Conservation (phyloP, 2,797 vertebrate genomes). For the Lepilemur septentrionalis region DNA sequence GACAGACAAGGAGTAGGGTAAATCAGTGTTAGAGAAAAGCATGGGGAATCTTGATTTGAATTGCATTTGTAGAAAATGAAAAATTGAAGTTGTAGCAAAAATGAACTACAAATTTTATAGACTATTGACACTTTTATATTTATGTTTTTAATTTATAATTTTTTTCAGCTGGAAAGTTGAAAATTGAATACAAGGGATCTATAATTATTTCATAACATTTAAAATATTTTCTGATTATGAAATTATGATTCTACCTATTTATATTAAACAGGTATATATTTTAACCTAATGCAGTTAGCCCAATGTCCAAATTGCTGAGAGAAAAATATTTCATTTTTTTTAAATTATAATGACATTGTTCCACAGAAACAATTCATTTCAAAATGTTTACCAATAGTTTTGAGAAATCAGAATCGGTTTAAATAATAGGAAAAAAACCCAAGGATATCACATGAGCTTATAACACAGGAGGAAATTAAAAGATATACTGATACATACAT, state of each 20-base stretch:
- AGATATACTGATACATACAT: neutral
- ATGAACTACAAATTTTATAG: neutral
- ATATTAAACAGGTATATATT: neutral
- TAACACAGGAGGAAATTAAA: neutral
- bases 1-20: neutral
- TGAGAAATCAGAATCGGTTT: neutral
- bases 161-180: neutral
- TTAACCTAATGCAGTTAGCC: neutral
- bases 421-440: neutral
- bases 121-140: neutral
- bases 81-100: neutral
- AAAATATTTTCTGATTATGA: conserved; percentile 2
- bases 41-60: neutral
- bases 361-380: neutral
- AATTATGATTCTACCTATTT: conserved; percentile 10
- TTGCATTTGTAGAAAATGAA: neutral
- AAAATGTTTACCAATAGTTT: neutral
- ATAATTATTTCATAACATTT: neutral
- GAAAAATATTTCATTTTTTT: neutral
- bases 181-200: neutral
- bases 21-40: neutral
- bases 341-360: neutral
- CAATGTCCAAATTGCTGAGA: neutral
- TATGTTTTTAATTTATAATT: neutral
- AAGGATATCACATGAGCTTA: neutral